Evolutionary conservation across 1,140 invertebrate species (phyloP).

Genomic region (Drosophila ficusphila): DNA sequence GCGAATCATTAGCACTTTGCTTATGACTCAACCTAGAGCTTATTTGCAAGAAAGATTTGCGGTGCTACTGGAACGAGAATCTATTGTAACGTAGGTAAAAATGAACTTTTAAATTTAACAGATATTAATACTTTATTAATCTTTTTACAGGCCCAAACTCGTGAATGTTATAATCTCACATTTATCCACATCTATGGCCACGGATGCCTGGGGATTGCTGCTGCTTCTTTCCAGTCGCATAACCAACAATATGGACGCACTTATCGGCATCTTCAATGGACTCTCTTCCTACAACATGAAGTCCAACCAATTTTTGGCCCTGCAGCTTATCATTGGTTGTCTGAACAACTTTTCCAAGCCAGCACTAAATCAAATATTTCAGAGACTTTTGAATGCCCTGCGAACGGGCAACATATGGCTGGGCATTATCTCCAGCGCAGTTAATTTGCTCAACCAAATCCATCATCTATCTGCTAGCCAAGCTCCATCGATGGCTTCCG

Average conservation of each 20-base stretch:
- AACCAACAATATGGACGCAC: slow-evolving; percentile 69
- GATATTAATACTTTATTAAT: background rate
- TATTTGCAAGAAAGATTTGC: slow-evolving; percentile 65
- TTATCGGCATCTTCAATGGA: slow-evolving; percentile 63
- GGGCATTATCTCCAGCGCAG: slow-evolving; percentile 54
- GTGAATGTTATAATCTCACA: slow-evolving; percentile 74
- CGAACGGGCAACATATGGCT: slow-evolving; percentile 61
- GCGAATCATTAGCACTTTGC: slow-evolving; percentile 71
- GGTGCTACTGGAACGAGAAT: slow-evolving; percentile 44
- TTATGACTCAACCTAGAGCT: slow-evolving; percentile 59
- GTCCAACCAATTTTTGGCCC: slow-evolving; percentile 57
- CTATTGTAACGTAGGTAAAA: slow-evolving; percentile 49
- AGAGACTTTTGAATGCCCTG: slow-evolving; percentile 41
- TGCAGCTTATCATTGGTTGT: slow-evolving; percentile 60
- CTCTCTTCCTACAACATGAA: slow-evolving; percentile 71
- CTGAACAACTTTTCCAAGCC: slow-evolving; percentile 64
- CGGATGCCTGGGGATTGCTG: slow-evolving; percentile 78
- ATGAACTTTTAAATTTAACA: background rate
- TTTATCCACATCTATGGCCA: slow-evolving; percentile 69
- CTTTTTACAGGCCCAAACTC: slow-evolving; percentile 56
- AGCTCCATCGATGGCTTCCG: slow-evolving; percentile 15
- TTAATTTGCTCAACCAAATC: slow-evolving; percentile 58
- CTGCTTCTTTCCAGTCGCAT: slow-evolving; percentile 68
- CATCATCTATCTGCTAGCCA: slow-evolving; percentile 53
- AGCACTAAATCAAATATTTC: slow-evolving; percentile 70